Percentiles rank a stretch among this genome's conserved stretches.
These are phyloP conservation scores for Tetrapedia diversipes DNA, from an alignment of 2,888 invertebrate genomes.

Conservation along the genomic window DNA sequence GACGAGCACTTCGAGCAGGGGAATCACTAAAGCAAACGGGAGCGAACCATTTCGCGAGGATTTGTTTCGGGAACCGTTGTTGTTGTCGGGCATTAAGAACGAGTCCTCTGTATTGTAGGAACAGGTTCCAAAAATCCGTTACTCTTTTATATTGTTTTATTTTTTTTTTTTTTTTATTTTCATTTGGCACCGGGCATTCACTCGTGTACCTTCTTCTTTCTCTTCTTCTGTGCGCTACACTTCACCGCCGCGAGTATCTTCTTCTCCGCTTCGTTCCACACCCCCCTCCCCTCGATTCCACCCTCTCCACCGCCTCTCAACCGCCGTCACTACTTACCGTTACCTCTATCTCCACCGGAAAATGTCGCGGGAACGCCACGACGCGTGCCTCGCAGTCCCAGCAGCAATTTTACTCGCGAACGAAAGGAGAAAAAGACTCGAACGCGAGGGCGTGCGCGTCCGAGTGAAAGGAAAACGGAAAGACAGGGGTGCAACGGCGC, in stretches of 20 bases:
- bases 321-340: slow-evolving; percentile 22
- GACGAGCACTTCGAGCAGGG: slow-evolving; percentile 15
- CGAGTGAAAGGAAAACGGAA: slow-evolving; percentile 7
- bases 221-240: slow-evolving; percentile 33
- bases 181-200: slow-evolving; percentile 65
- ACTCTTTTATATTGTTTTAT: too few relatives aligned
- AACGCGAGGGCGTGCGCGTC: too few relatives aligned
- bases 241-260: slow-evolving; percentile 19
- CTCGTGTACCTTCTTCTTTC: slow-evolving; percentile 61
- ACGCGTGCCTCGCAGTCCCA: slow-evolving; percentile 51
- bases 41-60: slow-evolving; percentile 36
- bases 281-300: slow-evolving; percentile 25
- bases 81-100: slow-evolving; percentile 67
- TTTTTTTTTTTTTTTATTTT: too few relatives aligned
- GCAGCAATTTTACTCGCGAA: slow-evolving; percentile 45
- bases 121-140: slow-evolving; percentile 49
- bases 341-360: slow-evolving; percentile 50
- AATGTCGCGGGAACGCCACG: slow-evolving; percentile 56
- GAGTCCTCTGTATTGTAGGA: slow-evolving; percentile 53
- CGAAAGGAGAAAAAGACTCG: too few relatives aligned
- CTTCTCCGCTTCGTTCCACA: slow-evolving; percentile 19
- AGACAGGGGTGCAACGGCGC: slow-evolving; percentile 19
- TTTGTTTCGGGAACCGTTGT: slow-evolving; percentile 49
- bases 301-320: slow-evolving; percentile 30
- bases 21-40: slow-evolving; percentile 27